phyloP scores from a whole-genome alignment of 1,140 invertebrate genomes.

The Mizuhopecten yessoensis region DNA sequence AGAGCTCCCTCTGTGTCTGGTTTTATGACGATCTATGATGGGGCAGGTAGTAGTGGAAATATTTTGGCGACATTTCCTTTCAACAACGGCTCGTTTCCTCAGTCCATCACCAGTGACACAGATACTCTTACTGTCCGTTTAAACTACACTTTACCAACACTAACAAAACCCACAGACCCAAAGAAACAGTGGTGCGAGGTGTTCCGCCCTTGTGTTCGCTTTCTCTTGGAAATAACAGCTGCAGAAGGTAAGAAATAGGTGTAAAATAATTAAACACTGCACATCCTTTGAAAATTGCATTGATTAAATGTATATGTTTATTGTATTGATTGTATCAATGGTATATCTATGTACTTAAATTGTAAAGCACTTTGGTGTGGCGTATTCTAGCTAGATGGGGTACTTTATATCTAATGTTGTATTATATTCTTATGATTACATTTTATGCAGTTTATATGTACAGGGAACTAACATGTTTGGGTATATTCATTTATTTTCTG shows the following conservation, averaged over 20 bases:
- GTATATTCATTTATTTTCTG: no score
- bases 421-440: no score
- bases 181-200: constrained; percentile 68
- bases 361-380: no score
- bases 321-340: no score
- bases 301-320: no score
- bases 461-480: no score
- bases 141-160: constrained; percentile 68
- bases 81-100: constrained; percentile 80
- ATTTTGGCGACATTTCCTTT: constrained; percentile 64
- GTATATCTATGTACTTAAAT: no score
- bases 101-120: constrained; percentile 76
- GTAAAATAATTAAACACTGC: not conserved
- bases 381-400: no score
- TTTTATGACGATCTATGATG: constrained; percentile 73
- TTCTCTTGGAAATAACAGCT: constrained; percentile 74
- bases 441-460: no score
- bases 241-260: constrained; percentile 66
- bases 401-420: not conserved
- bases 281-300: no score
- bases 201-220: constrained; percentile 76
- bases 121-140: constrained; percentile 71
- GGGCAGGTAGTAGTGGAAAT: not conserved
- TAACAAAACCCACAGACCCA: constrained; percentile 57
- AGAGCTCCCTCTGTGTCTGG: constrained; percentile 74